Base-by-base conservation (phyloP, 1,140 invertebrate genomes). In the Drosophila nigrodunni region DNA sequence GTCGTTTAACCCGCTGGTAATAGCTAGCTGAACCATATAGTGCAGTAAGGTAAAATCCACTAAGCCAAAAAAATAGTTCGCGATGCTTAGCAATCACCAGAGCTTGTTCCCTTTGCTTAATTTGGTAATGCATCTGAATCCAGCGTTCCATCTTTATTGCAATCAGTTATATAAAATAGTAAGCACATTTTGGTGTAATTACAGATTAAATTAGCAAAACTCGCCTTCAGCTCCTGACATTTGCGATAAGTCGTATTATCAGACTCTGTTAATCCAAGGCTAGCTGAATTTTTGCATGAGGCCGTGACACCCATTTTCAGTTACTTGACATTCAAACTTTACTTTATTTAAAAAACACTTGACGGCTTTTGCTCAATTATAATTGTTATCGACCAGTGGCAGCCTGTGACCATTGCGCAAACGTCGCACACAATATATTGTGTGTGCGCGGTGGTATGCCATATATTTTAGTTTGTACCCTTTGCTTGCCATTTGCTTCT, bases 71-170 rank as follows among this genome's bases (percentile, higher is more conserved):
- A 80, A 96, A 95, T 13, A 96, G 89, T 87, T 97, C 96, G 67
- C 96, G 92, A 59, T 94, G 94, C 85, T 94, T 94, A 6, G 96
- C 96, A 44, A 97, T 94, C 91, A 95, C 94, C 92, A 96, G 92
- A 0, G 96, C 96, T 90, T 95, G 94, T 92, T 95, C 94, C 65
- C 95, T 92, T 92, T 97, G 95, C 78, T 96, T 94, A 93, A 97
- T 95, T 91, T 96, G 95, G 93, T 96, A 96, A 89, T 96, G 95
- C 94, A 97, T 94, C 83, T 96, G 96, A 76, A 97, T 95, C 93
- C 96, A 96, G 50, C 95, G 92, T 80, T 96, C 95, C 90, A 96
- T 93, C 95, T 95, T 8, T 34, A 10, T 5, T 30, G 25, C 25
- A 30, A 57, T 57, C 18, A 35, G 34, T 54, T 55, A 39, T 55